phyloP scores from a whole-genome alignment of 2,113 vertebrate species.

The Ophthalmolycus amberensis region DNA sequence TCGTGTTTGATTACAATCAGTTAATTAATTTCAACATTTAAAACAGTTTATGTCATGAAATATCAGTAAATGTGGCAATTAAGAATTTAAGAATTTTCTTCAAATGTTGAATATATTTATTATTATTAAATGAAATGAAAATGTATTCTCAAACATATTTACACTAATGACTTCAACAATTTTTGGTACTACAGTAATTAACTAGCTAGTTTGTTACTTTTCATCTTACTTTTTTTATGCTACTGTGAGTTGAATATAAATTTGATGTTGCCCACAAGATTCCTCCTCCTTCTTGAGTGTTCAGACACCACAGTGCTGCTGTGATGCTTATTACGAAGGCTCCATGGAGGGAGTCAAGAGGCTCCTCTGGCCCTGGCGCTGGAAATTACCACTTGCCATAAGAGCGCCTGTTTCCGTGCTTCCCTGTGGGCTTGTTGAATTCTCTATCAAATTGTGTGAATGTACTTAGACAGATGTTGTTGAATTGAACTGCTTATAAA shows the following conservation, averaged over 20 bases:
- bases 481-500: not conserved
- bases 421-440: not conserved
- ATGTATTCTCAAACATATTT: not conserved
- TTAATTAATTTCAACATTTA: not conserved
- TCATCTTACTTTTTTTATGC: not conserved
- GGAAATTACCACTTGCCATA: not conserved
- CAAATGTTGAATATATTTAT: not conserved
- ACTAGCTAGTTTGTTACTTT: not conserved
- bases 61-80: not conserved
- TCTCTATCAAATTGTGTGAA: not conserved
- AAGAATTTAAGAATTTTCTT: not conserved
- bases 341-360: not conserved
- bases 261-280: not conserved
- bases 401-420: not conserved
- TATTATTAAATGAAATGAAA: not conserved
- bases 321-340: slow-evolving; percentile 9
- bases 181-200: not conserved
- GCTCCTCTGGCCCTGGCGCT: not conserved
- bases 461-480: not conserved
- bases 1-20: not conserved
- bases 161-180: not conserved
- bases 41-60: not conserved
- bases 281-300: not conserved
- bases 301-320: slow-evolving; percentile 3
- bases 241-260: not conserved